phyloP scores from a whole-genome alignment of 2,113 vertebrate species.

The Limanda limanda region DNA sequence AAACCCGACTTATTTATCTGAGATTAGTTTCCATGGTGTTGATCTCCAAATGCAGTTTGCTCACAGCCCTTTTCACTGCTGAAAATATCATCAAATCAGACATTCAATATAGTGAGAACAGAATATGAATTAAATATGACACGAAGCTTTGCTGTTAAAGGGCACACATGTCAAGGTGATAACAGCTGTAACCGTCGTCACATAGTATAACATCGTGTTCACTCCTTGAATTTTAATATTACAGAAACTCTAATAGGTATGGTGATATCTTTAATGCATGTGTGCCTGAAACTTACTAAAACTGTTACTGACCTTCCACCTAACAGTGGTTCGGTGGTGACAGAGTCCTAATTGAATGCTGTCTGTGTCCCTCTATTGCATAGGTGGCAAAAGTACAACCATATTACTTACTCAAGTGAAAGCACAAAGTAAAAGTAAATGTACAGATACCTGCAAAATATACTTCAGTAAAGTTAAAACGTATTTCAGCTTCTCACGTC shows the following conservation, averaged over 20 bases:
- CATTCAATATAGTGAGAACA: neutral
- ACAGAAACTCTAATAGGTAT: neutral
- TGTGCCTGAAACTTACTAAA: neutral
- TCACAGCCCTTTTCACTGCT: neutral
- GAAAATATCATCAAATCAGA: neutral
- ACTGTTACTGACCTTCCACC: too few relatives aligned
- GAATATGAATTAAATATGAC: neutral
- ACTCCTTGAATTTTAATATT: neutral
- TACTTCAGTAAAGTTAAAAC: too few relatives aligned
- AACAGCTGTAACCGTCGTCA: neutral
- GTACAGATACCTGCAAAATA: too few relatives aligned
- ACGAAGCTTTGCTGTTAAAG: neutral
- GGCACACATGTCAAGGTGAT: neutral
- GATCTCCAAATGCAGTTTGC: neutral
- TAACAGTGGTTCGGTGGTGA: too few relatives aligned
- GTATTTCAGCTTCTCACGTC: too few relatives aligned
- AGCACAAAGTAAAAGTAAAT: too few relatives aligned
- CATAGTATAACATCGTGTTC: neutral
- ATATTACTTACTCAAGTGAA: too few relatives aligned
- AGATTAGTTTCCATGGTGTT: constrained; percentile 22
- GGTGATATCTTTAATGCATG: neutral
- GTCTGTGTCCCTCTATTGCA: too few relatives aligned
- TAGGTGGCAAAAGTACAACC: too few relatives aligned
- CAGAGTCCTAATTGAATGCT: too few relatives aligned
- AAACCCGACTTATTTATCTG: constrained; percentile 14